Percentiles rank a stretch among this genome's conserved stretches.
Evolutionary conservation across 2,888 invertebrate genomes (phyloP).

Genomic region (Hartigia nigra): DNA sequence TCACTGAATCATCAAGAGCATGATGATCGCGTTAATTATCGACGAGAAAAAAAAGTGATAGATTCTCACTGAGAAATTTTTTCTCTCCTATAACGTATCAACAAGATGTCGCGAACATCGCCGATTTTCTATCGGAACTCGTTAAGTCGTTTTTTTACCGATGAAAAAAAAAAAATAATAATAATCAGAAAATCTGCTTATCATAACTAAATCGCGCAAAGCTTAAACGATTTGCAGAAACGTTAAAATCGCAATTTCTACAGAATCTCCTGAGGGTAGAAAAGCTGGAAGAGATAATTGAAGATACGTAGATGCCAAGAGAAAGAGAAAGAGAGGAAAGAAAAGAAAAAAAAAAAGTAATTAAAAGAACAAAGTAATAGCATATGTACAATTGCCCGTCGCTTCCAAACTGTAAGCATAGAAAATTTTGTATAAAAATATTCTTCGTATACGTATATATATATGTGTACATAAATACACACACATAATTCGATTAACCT

Average conservation of each 20-base stretch:
- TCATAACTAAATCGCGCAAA: not conserved
- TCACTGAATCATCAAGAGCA: not conserved
- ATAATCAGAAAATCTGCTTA: too few species aligned
- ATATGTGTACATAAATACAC: constrained; percentile 43
- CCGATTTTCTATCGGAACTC: not conserved
- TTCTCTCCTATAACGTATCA: not conserved
- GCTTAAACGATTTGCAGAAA: not conserved
- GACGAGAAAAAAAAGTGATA: not conserved
- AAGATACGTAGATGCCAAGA: not conserved
- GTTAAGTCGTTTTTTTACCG: not conserved
- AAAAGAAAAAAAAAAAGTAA: not conserved
- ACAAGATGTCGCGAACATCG: not conserved
- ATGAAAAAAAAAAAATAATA: not conserved
- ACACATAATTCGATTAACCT: constrained; percentile 48
- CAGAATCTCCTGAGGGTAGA: not conserved
- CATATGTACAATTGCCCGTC: constrained; percentile 51
- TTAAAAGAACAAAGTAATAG: not conserved
- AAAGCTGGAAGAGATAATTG: not conserved
- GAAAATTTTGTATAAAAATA: constrained; percentile 66
- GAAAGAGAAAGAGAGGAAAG: not conserved
- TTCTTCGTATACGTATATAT: constrained; percentile 50
- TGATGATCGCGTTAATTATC: not conserved
- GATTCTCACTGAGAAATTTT: not conserved
- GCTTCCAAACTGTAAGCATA: constrained; percentile 40
- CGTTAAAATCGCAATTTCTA: not conserved